Conservation (phyloP, 2,113 vertebrate species). For the Oryzias celebensis region DNA sequence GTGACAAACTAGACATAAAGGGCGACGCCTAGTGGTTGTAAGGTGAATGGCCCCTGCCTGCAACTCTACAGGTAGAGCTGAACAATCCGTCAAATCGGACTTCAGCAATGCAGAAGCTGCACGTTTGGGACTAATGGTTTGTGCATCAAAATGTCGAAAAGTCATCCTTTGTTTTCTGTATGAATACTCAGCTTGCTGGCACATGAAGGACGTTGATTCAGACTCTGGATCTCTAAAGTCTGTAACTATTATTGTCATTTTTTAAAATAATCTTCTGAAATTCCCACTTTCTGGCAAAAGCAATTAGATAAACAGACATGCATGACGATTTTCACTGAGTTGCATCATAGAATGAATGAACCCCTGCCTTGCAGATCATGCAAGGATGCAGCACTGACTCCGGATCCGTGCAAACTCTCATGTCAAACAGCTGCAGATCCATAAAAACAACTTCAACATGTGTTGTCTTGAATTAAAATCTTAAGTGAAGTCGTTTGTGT, state of each 20-base stretch:
- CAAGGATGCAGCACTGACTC: not conserved
- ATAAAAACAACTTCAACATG: constrained; percentile 15
- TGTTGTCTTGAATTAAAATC: constrained; percentile 3
- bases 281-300: too few species aligned
- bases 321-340: too few species aligned
- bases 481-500: not conserved
- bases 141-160: too few species aligned
- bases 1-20: constrained; percentile 15
- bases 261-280: too few species aligned
- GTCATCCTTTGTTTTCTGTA: too few species aligned
- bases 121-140: too few species aligned
- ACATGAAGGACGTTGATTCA: too few species aligned
- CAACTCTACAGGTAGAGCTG: not conserved
- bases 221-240: too few species aligned
- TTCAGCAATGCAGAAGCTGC: not conserved
- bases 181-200: too few species aligned
- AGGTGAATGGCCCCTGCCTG: constrained; percentile 2
- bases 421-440: constrained; percentile 17
- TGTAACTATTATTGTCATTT: too few species aligned
- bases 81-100: not conserved
- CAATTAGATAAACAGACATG: too few species aligned
- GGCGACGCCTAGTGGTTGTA: constrained; percentile 58
- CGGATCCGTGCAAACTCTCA: constrained; percentile 16
- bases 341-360: constrained; percentile 8
- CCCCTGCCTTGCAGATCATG: not conserved